Evolutionary conservation across 2,797 vertebrate genomes (phyloP), one percentile per base, ranked within the genome.

Genomic region (Rhincodon typus): DNA sequence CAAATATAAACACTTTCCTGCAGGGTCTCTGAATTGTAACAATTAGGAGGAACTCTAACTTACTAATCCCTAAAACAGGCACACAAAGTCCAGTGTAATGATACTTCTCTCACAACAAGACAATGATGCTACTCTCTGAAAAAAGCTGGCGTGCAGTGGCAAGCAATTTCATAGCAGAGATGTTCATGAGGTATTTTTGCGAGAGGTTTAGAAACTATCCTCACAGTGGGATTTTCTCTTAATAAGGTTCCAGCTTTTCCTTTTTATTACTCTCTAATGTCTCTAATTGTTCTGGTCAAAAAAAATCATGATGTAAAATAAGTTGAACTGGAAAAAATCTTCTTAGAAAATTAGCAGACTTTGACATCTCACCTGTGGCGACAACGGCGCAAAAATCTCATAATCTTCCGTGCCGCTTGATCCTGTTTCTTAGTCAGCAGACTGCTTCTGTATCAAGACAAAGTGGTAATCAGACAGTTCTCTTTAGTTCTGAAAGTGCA

Each of bases 341-440:
- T 93, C 67, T 93, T 42, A 12, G 90, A 69, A 69, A 38, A 66
- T 21, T 23, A 19, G 3, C 66, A 93, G 62, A 93, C n/a, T 93
- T 34, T 57, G 50, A 67, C 0, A 46, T 90, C 96, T 95, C 97
- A 99, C 99, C 99, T 99, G 99, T 99, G 99, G 97, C 99, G 99
- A 97, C 99, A 99, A 97, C 99, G 99, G 96, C 99, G 98, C 96
- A 99, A 98, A 97, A 99, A 99, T 97, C 99, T 98, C 99, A 99
- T 99, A 96, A 99, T 99, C 97, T 99, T 99, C 97, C 99, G 99
- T 97, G 99, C 99, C 97, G 99, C 99, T 97, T 99, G 99, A 97
- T 99, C 99, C 97, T 99, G 99, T 97, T 99, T 99, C 98, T 99
- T 99, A 96, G 99, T 99, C 97, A 99, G 98, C 97, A 99, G 98